phyloP scores from a whole-genome alignment of 1,140 invertebrate species.

The Brachionus rotundiformis region DNA sequence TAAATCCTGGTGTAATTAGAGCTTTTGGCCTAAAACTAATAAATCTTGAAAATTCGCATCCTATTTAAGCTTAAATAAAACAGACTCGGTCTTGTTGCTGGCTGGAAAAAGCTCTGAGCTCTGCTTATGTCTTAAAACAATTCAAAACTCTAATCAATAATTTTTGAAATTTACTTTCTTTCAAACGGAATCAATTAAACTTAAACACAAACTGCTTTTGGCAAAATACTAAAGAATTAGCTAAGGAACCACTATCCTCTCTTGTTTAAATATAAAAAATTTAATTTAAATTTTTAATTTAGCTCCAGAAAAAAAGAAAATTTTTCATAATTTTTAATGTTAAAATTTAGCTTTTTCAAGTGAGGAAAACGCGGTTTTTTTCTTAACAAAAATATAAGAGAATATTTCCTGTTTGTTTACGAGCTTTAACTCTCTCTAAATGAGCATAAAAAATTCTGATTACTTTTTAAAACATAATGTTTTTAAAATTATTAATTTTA shows the following conservation, averaged over 20 bases:
- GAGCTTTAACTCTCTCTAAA: background rate
- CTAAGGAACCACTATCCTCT: background rate
- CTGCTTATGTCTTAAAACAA: slow-evolving; percentile 3
- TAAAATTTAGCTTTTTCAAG: no score
- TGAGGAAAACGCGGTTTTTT: no score
- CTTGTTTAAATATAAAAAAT: no score
- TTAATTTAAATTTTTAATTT: background rate
- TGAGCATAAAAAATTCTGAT: background rate
- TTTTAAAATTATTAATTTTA: background rate
- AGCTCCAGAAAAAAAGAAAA: background rate
- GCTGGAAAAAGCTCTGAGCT: background rate
- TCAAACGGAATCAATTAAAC: slow-evolving; percentile 11
- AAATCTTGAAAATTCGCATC: background rate
- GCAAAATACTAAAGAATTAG: background rate
- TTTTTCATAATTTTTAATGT: no score
- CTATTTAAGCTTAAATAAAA: background rate
- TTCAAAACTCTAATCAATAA: slow-evolving; percentile 11
- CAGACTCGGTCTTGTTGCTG: background rate
- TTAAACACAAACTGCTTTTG: background rate
- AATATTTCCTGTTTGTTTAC: background rate
- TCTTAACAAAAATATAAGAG: no score
- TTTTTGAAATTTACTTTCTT: slow-evolving; percentile 12
- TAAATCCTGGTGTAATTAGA: no score
- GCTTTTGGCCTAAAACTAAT: background rate
- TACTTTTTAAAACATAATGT: background rate